phyloP scores from a whole-genome alignment of 2,113 vertebrate species.

The Fukomys damarensis region DNA sequence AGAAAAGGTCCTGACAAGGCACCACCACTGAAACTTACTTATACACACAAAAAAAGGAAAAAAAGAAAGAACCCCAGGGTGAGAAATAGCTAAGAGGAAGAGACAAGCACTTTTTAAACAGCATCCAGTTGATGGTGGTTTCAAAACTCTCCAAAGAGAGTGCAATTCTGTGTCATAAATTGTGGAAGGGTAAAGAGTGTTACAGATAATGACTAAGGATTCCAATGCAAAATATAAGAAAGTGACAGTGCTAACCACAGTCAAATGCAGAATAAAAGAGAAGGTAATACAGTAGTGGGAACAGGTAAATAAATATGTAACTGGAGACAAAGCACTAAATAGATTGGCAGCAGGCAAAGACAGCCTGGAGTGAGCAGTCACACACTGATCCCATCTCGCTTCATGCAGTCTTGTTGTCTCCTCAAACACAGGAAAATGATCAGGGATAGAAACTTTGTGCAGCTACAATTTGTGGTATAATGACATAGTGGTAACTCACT shows the following conservation, averaged over 20 bases:
- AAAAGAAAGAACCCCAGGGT: background rate
- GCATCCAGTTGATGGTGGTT: background rate
- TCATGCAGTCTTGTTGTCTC: background rate
- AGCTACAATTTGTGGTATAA: background rate
- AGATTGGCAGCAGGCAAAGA: no score
- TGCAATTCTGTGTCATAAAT: constrained; percentile 30
- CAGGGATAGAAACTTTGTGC: background rate
- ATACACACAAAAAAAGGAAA: background rate
- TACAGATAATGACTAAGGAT: background rate
- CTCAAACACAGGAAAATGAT: background rate
- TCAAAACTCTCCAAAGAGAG: background rate
- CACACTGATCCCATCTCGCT: background rate
- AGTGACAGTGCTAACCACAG: background rate
- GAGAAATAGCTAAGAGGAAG: background rate
- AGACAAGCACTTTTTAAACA: background rate
- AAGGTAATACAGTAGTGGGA: background rate
- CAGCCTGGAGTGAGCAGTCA: background rate
- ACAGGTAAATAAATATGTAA: accelerated
- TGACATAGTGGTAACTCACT: background rate
- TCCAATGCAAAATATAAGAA: constrained; percentile 22
- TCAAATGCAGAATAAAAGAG: background rate
- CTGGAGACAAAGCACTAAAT: background rate
- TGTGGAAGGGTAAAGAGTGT: background rate
- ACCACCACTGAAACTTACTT: background rate
- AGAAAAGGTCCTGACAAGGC: constrained; percentile 8